Percentiles rank a stretch among this genome's conserved stretches.
Conservation (phyloP, 2,113 vertebrate species). For the Scomber japonicus region DNA sequence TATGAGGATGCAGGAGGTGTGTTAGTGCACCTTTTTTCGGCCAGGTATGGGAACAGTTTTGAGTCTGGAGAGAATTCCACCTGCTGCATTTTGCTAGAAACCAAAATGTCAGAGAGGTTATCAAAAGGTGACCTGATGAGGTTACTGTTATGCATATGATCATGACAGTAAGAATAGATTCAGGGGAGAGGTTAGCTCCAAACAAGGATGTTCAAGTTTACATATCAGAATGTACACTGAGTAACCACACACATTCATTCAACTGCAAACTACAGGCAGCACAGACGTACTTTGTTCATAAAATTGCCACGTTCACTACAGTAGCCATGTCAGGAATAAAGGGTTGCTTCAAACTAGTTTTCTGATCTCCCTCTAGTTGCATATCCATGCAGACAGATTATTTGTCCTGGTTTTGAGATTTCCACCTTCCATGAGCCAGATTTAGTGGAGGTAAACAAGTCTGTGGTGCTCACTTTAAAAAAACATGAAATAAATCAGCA, state of each 20-base stretch:
- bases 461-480: no score
- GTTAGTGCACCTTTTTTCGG: conserved; percentile 90
- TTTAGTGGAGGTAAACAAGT: no score
- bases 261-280: background rate
- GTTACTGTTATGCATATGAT: conserved; percentile 2
- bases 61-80: conserved; percentile 91
- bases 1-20: conserved; percentile 50
- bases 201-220: background rate
- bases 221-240: background rate
- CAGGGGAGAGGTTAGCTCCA: conserved; percentile 10
- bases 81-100: conserved; percentile 89
- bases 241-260: background rate
- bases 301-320: background rate
- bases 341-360: background rate
- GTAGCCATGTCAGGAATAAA: background rate
- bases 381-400: no score
- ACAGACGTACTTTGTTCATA: background rate
- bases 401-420: no score
- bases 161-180: conserved; percentile 11
- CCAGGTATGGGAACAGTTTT: conserved; percentile 90
- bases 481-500: no score
- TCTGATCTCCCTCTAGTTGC: background rate
- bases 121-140: conserved; percentile 2
- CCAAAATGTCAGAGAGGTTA: conserved; percentile 87
- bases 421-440: no score